phyloP scores from a whole-genome alignment of 2,113 vertebrate species.

The Halichoerus grypus region DNA sequence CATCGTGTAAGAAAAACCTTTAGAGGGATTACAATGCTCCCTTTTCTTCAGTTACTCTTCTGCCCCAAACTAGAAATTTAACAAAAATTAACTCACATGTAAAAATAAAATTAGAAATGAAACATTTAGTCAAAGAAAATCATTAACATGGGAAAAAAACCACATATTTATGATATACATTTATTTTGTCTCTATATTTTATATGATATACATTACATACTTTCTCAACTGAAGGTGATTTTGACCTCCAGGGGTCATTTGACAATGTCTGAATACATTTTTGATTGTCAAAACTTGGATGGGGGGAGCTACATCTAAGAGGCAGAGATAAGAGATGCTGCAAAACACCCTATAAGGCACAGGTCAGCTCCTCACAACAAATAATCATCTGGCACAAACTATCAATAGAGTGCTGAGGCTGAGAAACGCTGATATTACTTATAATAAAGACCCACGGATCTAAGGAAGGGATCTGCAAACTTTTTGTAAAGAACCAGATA shows the following conservation, averaged over 20 bases:
- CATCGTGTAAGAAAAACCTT: neutral
- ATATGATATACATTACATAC: neutral
- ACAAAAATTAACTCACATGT: neutral
- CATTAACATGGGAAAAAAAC: neutral
- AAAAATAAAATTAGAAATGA: neutral
- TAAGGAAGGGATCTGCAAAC: neutral
- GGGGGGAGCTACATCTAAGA: neutral
- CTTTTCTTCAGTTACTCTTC: neutral
- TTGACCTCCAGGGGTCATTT: neutral
- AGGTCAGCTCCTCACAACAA: neutral
- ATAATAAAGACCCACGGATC: neutral
- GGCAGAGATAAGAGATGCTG: neutral
- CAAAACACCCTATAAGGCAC: neutral
- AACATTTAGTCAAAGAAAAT: neutral
- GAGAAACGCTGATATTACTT: neutral
- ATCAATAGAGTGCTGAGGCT: neutral
- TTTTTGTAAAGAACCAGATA: neutral
- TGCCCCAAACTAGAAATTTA: neutral
- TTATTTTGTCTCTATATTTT: neutral
- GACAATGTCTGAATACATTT: neutral
- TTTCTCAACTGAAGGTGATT: neutral
- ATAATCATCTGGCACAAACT: neutral
- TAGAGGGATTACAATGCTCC: neutral
- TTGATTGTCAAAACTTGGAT: neutral
- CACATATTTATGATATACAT: neutral